phyloP scores from a whole-genome alignment of 2,113 vertebrate genomes.

The Saguinus midas region DNA sequence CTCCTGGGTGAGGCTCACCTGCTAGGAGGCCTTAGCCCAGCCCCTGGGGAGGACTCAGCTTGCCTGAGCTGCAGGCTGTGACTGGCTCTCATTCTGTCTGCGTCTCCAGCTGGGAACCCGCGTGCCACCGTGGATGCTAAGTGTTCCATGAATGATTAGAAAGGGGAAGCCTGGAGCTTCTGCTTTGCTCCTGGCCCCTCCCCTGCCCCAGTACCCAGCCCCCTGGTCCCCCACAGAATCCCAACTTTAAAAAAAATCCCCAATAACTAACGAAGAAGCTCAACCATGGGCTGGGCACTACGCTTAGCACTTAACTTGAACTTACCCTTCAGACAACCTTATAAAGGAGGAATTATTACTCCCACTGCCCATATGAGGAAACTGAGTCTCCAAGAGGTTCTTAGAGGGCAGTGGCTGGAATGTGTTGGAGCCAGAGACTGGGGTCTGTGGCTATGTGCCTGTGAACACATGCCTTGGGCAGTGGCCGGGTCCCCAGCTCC shows the following conservation, averaged over 20 bases:
- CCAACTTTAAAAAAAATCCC: not conserved
- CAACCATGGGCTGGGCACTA: too few species aligned
- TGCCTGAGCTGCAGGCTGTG: not conserved
- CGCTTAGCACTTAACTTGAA: not conserved
- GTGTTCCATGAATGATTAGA: not conserved
- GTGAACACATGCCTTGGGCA: accelerated
- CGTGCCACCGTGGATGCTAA: not conserved
- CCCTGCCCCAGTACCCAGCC: not conserved
- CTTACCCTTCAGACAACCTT: not conserved
- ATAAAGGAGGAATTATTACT: not conserved
- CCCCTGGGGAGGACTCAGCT: accelerated
- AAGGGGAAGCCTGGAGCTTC: not conserved
- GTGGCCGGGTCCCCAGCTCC: accelerated
- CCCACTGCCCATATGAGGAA: not conserved
- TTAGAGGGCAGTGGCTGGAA: not conserved
- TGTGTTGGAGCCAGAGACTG: not conserved
- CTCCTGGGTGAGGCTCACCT: not conserved
- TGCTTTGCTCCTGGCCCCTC: not conserved
- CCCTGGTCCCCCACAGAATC: too few species aligned
- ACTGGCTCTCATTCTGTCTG: not conserved
- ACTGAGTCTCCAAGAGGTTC: not conserved
- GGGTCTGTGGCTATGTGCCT: accelerated
- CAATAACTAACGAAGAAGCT: not conserved
- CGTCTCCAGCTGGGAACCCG: not conserved
- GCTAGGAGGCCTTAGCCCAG: not conserved